These are phyloP conservation scores for Hesperophylax magnus DNA, from an alignment of 1,140 invertebrate species.

Conservation along the genomic window DNA sequence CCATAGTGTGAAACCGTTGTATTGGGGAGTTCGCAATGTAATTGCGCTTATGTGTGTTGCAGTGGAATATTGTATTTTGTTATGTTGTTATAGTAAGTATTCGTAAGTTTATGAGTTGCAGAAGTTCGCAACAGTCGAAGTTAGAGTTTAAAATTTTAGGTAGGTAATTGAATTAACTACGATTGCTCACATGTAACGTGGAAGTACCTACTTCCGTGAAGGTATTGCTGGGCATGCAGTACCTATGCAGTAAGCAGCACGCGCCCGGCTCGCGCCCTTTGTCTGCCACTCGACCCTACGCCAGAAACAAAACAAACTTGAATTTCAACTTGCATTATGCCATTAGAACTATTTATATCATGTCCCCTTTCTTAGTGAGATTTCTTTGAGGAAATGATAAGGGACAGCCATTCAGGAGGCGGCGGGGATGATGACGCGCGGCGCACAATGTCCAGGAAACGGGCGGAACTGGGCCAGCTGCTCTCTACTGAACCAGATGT, in stretches of 20 bases:
- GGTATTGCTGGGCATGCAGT: not conserved
- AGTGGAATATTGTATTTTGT: too few species aligned
- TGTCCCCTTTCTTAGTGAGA: conserved; percentile 39
- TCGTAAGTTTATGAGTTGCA: too few species aligned
- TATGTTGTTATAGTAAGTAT: too few species aligned
- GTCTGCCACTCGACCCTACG: conserved; percentile 40
- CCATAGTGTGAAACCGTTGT: too few species aligned
- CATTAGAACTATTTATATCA: conserved; percentile 28
- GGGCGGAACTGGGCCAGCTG: conserved; percentile 47
- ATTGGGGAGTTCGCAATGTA: too few species aligned
- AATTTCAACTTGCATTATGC: conserved; percentile 34
- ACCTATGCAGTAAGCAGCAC: not conserved
- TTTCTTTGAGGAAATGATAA: conserved; percentile 54
- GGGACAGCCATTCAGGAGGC: conserved; percentile 54
- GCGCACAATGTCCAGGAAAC: conserved; percentile 56
- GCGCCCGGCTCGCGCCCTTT: conserved; percentile 28
- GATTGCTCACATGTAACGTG: not conserved
- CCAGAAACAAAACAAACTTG: conserved; percentile 41
- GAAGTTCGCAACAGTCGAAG: too few species aligned
- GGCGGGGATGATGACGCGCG: conserved; percentile 49
- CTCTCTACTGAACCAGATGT: conserved; percentile 20
- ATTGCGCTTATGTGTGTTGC: too few species aligned
- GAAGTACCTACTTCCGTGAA: not conserved
- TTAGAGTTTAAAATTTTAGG: too few species aligned
- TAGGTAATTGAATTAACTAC: not conserved